phyloP scores from a whole-genome alignment of 1,140 invertebrate species.

The Drosophila pectinifera region DNA sequence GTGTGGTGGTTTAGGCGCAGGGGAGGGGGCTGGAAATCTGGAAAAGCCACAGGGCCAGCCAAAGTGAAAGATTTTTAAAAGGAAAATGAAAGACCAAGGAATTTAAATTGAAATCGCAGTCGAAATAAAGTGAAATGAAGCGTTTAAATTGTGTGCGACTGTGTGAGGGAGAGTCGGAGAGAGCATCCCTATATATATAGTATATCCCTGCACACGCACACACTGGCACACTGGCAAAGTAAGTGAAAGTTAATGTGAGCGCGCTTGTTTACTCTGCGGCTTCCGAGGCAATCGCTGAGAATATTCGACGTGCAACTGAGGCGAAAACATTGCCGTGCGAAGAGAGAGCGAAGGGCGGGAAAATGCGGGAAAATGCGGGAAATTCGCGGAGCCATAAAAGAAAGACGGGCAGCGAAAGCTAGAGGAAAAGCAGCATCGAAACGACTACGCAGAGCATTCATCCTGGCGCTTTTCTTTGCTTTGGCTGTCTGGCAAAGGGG shows the following conservation, averaged over 20 bases:
- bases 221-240: slow-evolving; percentile 24
- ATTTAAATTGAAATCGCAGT: slow-evolving; percentile 83
- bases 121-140: slow-evolving; percentile 83
- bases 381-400: slow-evolving; percentile 26
- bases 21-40: slow-evolving; percentile 21
- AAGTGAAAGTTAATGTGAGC: slow-evolving; percentile 74
- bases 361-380: slow-evolving; percentile 7
- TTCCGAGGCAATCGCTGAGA: slow-evolving; percentile 63
- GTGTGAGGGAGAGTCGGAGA: slow-evolving; percentile 2
- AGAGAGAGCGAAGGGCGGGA: slow-evolving; percentile 43
- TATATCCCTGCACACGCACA: slow-evolving; percentile 5
- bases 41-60: slow-evolving; percentile 42
- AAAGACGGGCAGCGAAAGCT: slow-evolving; percentile 25
- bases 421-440: slow-evolving; percentile 29
- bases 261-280: slow-evolving; percentile 77
- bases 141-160: slow-evolving; percentile 62
- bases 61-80: slow-evolving; percentile 60
- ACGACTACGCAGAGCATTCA: slow-evolving; percentile 35
- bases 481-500: slow-evolving; percentile 38
- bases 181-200: slow-evolving; percentile 15
- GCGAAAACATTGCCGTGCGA: slow-evolving; percentile 69
- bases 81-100: slow-evolving; percentile 66
- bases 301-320: slow-evolving; percentile 76
- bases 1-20: neutral
- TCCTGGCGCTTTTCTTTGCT: slow-evolving; percentile 35